Evolutionary conservation across 2,888 invertebrate genomes (phyloP).

Genomic region (Liposcelis brunnea): DNA sequence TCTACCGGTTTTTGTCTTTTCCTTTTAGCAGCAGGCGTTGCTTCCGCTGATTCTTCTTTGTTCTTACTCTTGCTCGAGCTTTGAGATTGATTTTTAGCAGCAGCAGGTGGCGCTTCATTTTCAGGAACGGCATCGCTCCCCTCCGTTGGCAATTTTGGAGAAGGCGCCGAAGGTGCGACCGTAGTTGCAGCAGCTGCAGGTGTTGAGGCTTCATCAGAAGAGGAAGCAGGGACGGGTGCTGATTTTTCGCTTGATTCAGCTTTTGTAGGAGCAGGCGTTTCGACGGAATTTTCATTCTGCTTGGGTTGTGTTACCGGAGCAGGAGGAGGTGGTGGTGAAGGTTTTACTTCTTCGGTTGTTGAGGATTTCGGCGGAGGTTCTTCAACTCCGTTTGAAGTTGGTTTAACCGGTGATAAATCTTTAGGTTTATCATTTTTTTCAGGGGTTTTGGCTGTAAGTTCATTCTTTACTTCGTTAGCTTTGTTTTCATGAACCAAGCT

Average conservation of each 20-base stretch:
- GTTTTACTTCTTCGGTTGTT: slow-evolving; percentile 25
- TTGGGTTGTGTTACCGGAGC: slow-evolving; percentile 22
- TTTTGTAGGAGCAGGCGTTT: slow-evolving; percentile 8
- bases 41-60: neutral
- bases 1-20: neutral
- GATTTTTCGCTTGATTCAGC: neutral
- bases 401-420: slow-evolving; percentile 10
- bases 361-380: slow-evolving; percentile 16
- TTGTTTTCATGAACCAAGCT: slow-evolving; percentile 7
- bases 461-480: neutral
- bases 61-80: slow-evolving; percentile 1
- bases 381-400: slow-evolving; percentile 13
- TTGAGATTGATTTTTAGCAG: slow-evolving; percentile 7
- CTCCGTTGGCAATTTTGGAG: slow-evolving; percentile 19
- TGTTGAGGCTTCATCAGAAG: slow-evolving; percentile 21
- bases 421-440: neutral
- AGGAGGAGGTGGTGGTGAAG: slow-evolving; percentile 23
- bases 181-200: slow-evolving; percentile 25
- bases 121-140: neutral
- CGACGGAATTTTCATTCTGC: slow-evolving; percentile 15
- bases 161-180: slow-evolving; percentile 23
- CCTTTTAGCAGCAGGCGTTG: neutral
- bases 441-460: neutral
- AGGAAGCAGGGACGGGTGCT: neutral
- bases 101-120: slow-evolving; percentile 4